Percentiles rank a stretch among this genome's conserved stretches.
These are phyloP conservation scores for Rhopilema esculentum DNA, from an alignment of 30 jellyfish, hydroid and myxozoan genomes.

Conservation along the genomic window DNA sequence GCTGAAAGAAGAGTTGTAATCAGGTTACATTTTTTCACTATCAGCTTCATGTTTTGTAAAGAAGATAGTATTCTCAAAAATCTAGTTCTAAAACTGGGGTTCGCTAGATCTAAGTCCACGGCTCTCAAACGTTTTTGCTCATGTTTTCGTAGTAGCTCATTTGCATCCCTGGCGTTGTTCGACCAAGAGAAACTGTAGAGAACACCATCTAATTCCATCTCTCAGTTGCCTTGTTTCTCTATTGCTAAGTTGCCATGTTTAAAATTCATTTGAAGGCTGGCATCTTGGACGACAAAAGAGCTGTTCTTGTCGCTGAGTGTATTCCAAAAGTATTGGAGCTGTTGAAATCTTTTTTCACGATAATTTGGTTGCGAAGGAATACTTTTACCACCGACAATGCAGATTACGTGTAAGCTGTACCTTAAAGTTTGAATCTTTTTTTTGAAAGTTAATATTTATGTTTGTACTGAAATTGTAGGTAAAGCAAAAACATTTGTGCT, in stretches of 20 bases:
- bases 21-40: too few relatives aligned
- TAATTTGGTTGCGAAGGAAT: conserved; percentile 71
- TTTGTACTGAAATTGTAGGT: too few relatives aligned
- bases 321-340: conserved; percentile 53
- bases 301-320: conserved; percentile 11
- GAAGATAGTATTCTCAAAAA: too few relatives aligned
- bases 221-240: not conserved
- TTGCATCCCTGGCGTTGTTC: too few relatives aligned
- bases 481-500: too few relatives aligned
- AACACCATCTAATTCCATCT: not conserved
- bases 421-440: not conserved
- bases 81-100: too few relatives aligned
- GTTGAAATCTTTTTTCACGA: conserved; percentile 71
- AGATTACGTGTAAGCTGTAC: conserved; percentile 55
- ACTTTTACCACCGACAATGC: conserved; percentile 39
- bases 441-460: not conserved
- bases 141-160: too few relatives aligned
- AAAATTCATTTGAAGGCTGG: conserved; percentile 9
- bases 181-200: not conserved
- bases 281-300: conserved; percentile 5
- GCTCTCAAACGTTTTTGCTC: too few relatives aligned
- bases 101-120: too few relatives aligned
- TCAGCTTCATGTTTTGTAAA: too few relatives aligned
- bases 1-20: too few relatives aligned
- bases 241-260: not conserved